phyloP scores from a whole-genome alignment of 2,797 vertebrate genomes.

The Rhinichthys osculus region DNA sequence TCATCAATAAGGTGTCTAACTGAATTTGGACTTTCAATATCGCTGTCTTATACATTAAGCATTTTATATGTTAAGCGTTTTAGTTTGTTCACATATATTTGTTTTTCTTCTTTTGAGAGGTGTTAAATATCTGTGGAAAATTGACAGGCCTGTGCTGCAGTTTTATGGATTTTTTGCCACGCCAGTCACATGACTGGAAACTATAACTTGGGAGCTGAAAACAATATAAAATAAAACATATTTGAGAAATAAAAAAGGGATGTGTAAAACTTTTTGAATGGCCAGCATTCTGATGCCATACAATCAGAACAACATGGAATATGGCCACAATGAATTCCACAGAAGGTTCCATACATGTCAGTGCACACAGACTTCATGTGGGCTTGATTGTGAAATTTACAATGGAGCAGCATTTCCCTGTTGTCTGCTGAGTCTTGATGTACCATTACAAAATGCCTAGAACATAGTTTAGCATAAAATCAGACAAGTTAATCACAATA shows the following conservation, averaged over 20 bases:
- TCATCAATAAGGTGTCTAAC: background rate
- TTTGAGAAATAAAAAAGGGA: background rate
- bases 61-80: background rate
- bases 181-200: background rate
- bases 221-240: background rate
- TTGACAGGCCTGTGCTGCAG: background rate
- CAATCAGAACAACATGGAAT: background rate
- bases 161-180: background rate
- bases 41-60: background rate
- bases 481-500: background rate
- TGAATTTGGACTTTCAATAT: background rate
- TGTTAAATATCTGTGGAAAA: background rate
- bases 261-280: background rate
- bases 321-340: background rate
- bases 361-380: background rate
- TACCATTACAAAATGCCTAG: background rate
- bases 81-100: background rate
- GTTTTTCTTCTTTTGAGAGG: background rate
- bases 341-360: background rate
- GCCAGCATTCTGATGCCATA: background rate
- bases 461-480: background rate
- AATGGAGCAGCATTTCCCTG: background rate
- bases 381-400: conserved; percentile 20
- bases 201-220: background rate
- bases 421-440: background rate